phyloP scores from a whole-genome alignment of 1,140 invertebrate genomes.

The Neocloeon triangulifer region DNA sequence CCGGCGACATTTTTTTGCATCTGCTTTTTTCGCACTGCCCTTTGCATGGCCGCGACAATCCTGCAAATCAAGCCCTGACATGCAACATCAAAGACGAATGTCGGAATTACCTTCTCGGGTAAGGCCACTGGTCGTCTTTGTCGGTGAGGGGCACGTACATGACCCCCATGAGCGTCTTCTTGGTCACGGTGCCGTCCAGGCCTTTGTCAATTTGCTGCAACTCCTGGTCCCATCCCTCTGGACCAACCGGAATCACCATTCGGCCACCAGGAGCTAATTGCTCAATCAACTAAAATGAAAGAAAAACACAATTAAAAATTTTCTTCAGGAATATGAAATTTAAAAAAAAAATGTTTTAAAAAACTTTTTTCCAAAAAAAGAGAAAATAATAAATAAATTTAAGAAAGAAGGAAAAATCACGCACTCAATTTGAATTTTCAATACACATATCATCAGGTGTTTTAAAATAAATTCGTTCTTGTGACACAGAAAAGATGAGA shows the following conservation, averaged over 20 bases:
- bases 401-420: too few relatives aligned
- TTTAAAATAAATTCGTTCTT: too few relatives aligned
- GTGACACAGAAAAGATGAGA: too few relatives aligned
- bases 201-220: slow-evolving; percentile 77
- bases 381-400: too few relatives aligned
- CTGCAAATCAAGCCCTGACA: too few relatives aligned
- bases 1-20: too few relatives aligned
- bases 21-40: too few relatives aligned
- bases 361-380: neutral
- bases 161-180: slow-evolving; percentile 76
- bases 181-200: slow-evolving; percentile 49
- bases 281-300: slow-evolving; percentile 30
- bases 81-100: too few relatives aligned
- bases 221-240: slow-evolving; percentile 54
- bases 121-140: slow-evolving; percentile 44
- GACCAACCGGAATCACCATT: slow-evolving; percentile 79
- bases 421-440: too few relatives aligned
- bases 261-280: slow-evolving; percentile 64
- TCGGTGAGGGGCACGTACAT: slow-evolving; percentile 94
- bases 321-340: too few relatives aligned
- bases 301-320: neutral
- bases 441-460: too few relatives aligned
- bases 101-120: slow-evolving; percentile 12
- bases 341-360: neutral
- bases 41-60: too few relatives aligned